Base-by-base conservation (phyloP, 1,140 invertebrate species). In the Eulimnadia texana region DNA sequence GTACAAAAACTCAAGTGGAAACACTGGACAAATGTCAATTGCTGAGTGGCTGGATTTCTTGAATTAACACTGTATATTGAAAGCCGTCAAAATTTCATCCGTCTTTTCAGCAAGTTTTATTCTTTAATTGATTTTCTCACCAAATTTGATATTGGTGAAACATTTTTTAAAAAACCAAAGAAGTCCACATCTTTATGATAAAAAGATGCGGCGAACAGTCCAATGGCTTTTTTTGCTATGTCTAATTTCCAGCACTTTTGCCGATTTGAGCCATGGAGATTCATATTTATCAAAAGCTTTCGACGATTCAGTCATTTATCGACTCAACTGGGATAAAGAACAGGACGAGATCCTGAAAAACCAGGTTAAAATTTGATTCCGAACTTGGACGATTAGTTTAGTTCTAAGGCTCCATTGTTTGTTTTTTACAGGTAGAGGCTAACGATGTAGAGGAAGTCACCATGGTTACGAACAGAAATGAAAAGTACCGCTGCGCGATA, bases 221-320 rank as follows among this genome's bases (percentile, higher is more conserved):
- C 33, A 42, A 6, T 42, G 33, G 6, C 33, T 42, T 42, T 9
- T 42, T 42, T 6, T 16, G 6, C 33, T 42, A 16, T 42, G 6
- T 42, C 6, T 9, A 6, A 42, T 42, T 42, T 9, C 33, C 33
- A 42, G 6, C 33, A 16, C 6, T 42, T 42, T 9, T 16, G 33
- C 6, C 16, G 6, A 42, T 16, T 42, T 42, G 16, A 42, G 33
- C 16, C 63, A 57, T 1, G 57, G 50, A 23, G 56, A 28, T 25
- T 52, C 61, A 1, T 25, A 33, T 25, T 61, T 52, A 20, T 77
- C 83, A 20, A 84, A 82, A 70, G 84, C 81, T 47, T 86, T 90
- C 68, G 88, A 90, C 73, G 88, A 91, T 74, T 82, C 81, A 2
- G 79, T 90, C 65, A 72, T 89, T 53, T 90, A 86, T 68, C 82